These are phyloP conservation scores for Andrena dorsata DNA, from an alignment of 2,888 invertebrate species.

Conservation along the genomic window DNA sequence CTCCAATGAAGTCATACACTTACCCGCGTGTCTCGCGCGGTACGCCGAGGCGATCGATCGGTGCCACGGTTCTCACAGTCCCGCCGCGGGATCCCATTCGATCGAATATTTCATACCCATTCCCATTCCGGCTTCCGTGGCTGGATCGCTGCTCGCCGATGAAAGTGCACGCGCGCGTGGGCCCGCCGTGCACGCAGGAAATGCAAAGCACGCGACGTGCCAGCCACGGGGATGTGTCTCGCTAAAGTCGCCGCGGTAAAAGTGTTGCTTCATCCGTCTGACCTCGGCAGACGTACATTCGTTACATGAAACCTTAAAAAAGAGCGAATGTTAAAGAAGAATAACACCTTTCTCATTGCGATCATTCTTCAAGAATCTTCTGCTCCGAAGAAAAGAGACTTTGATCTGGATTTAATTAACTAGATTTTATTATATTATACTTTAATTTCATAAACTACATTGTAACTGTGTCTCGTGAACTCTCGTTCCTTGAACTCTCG, in stretches of 20 bases:
- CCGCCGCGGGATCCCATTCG: constrained; percentile 51
- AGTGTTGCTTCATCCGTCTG: constrained; percentile 60
- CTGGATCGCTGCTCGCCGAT: constrained; percentile 4
- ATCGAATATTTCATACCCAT: constrained; percentile 62
- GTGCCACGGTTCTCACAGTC: constrained; percentile 68
- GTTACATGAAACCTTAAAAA: neutral
- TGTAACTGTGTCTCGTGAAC: no score
- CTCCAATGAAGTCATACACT: constrained; percentile 73
- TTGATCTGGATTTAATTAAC: neutral
- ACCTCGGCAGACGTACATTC: constrained; percentile 11
- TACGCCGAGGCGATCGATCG: constrained; percentile 40
- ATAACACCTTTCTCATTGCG: neutral
- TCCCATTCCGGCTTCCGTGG: constrained; percentile 57
- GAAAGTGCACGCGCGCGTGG: constrained; percentile 39
- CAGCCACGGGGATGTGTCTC: constrained; percentile 64
- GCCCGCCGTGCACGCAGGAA: constrained; percentile 43
- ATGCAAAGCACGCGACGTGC: constrained; percentile 54
- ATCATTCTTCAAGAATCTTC: constrained; percentile 6
- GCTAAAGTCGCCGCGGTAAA: constrained; percentile 50
- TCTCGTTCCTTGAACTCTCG: neutral
- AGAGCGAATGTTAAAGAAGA: no score
- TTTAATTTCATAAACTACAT: no score
- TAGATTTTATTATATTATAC: no score
- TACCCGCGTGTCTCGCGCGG: constrained; percentile 61
- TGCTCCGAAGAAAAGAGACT: neutral